Evolutionary conservation across 2,113 vertebrate species (phyloP).

Genomic region (Trematocara zebra): DNA sequence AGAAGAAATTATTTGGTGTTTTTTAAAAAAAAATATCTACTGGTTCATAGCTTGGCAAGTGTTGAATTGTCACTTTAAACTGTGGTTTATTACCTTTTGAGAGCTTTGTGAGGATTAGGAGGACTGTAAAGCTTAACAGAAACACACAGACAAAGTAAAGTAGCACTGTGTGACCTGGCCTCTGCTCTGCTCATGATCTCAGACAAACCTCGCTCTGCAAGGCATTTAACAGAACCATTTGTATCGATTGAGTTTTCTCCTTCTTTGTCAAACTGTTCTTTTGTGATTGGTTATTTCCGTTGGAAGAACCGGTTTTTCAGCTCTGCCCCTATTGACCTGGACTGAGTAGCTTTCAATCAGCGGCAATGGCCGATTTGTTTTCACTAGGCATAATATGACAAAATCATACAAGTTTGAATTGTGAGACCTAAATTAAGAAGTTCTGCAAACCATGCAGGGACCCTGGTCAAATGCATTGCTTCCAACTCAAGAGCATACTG

Average conservation of each 20-base stretch:
- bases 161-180: slow-evolving; percentile 41
- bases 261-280: slow-evolving; percentile 49
- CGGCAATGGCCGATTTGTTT: slow-evolving; percentile 25
- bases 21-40: background rate
- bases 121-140: slow-evolving; percentile 42
- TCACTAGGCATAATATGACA: slow-evolving; percentile 40
- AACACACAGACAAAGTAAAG: slow-evolving; percentile 44
- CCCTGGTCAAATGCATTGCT: slow-evolving; percentile 1
- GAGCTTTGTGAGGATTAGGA: slow-evolving; percentile 50
- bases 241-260: slow-evolving; percentile 52
- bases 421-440: slow-evolving; percentile 7
- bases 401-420: slow-evolving; percentile 10
- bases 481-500: background rate
- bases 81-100: slow-evolving; percentile 50
- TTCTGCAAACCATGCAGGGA: background rate
- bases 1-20: background rate
- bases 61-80: slow-evolving; percentile 60
- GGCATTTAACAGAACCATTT: slow-evolving; percentile 44
- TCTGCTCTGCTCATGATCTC: slow-evolving; percentile 11
- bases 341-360: slow-evolving; percentile 22
- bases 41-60: background rate
- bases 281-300: slow-evolving; percentile 52
- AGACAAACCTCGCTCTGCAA: slow-evolving; percentile 49
- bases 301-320: slow-evolving; percentile 17
- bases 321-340: background rate